A percentile compares a stretch with the other conserved stretches of the same genome.
Conservation (phyloP, 2,888 invertebrate genomes). For the Hypolimnas misippus region DNA sequence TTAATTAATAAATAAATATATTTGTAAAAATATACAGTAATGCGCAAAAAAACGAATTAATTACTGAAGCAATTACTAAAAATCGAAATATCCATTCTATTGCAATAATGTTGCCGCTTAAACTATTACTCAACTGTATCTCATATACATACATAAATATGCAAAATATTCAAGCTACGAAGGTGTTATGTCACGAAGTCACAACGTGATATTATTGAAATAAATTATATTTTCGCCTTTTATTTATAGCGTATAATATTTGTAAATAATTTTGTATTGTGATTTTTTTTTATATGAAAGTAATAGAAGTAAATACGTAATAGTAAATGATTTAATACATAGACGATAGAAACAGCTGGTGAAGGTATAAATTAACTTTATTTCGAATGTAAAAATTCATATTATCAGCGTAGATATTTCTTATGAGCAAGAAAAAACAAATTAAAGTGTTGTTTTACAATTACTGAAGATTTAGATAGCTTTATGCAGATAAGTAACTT, state of each 20-base stretch:
- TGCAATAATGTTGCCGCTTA: not conserved
- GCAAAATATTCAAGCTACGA: constrained; percentile 8
- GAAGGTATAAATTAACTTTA: too few relatives aligned
- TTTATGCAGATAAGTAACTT: too few relatives aligned
- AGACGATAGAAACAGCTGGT: too few relatives aligned
- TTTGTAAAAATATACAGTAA: not conserved
- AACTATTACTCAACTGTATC: constrained; percentile 2
- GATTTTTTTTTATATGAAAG: too few relatives aligned
- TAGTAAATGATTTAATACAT: too few relatives aligned
- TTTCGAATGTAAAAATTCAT: too few relatives aligned
- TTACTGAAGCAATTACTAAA: constrained; percentile 3
- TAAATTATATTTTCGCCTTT: not conserved
- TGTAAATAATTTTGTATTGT: not conserved
- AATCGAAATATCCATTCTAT: not conserved
- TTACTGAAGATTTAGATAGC: too few relatives aligned
- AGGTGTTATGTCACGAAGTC: constrained; percentile 26
- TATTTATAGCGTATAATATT: not conserved
- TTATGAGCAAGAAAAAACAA: too few relatives aligned
- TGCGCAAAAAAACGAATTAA: not conserved
- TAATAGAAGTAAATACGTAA: too few relatives aligned
- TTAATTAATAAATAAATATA: too few relatives aligned
- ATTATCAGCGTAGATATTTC: too few relatives aligned
- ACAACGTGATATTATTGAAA: constrained; percentile 26
- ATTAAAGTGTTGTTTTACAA: too few relatives aligned
- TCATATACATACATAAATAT: constrained; percentile 25